Evolutionary conservation across 2,113 vertebrate species (phyloP), one percentile per base, ranked within the genome.

Genomic region (Lophius piscatorius): DNA sequence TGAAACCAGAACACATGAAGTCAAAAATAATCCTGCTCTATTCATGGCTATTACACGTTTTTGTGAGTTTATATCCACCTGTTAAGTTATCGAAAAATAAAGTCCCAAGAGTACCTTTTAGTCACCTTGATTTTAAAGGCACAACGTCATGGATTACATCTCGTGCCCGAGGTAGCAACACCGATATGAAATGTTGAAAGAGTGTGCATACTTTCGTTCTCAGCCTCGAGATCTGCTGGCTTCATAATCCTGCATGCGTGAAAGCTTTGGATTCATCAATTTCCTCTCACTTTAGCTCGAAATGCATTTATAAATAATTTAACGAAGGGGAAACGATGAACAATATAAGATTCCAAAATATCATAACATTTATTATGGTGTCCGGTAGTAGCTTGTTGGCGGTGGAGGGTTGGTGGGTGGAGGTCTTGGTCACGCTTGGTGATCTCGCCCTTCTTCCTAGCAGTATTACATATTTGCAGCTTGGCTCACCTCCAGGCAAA

Each of bases 271-370:
- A 77, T 77, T n/a, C 70, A 80, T 77, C 58, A 58, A 44, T 74
- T 80, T 77, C 50, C 45, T 57, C 54, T 71, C 58, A 63, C 48
- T 68, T 78, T 74, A 58, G 55, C 63, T 62, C 36, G 55, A 71
- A 77, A 77, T 78, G 66, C 33, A 12, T 50, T 71, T 31, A 74
- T 80, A 77, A 77, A 83, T 80, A 69, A 79, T 78, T 75, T 46
- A 80, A 22, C 66, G 36, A 3, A 48, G 41, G 35, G 73, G 80
- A 50, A 56, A 52, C 54, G 59, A 66, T 76, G 22, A 70, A 74
- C 66, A 69, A 66, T 66, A 55, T 24, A 67, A 9, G 44, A 38
- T 31, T 23, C 42, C n/a, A 65, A n/a, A 65, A 69, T 72, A 76
- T 73, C 56, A 39, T 17, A 68, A 35, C 44, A 63, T 71, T 38